Evolutionary conservation across 2,888 invertebrate species (phyloP), one percentile per base, ranked within the genome.

Genomic region (Minunthozetes semirufus): DNA sequence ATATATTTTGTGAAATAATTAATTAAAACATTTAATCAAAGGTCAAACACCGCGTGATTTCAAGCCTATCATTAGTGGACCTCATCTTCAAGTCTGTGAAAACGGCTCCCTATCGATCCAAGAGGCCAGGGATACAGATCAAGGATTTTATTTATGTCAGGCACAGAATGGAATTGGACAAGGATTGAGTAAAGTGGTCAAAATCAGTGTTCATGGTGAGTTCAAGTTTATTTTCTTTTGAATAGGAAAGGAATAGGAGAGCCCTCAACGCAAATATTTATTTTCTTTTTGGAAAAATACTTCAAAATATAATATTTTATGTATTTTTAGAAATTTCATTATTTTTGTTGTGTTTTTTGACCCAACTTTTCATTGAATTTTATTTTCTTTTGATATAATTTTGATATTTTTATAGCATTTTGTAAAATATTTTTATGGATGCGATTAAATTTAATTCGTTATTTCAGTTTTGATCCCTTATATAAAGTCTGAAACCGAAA

Each of bases 171-270:
- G 78, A 0, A 77, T 79, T 17, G 78, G 78, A 6, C 78, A 77
- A 33, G 79, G 78, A 17, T 75, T 79, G 50, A 79, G 79, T 66
- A 79, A 79, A 78, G 79, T 79, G 13, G 77, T 79, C n/a, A 75
- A 76, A 56, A 72, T 79, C 1, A 78, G 78, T 50, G 78, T 79
- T 6, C 77, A 79, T 72, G 77, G 79, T 79, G n/a, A 33, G 63
- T 38, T 4, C 13, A n/a, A 53, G n/a, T 53, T 53, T 50, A n/a
- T 33, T 33, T 33, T 33, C 33, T 33, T 33, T 33, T 33, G 33
- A 33, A 33, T 33, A 33, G 4, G 8, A 8, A 33, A 33, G n/a
- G n/a, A n/a, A n/a, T n/a, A n/a, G n/a, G n/a, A n/a, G n/a, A n/a
- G n/a, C n/a, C n/a, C n/a, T n/a, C n/a, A n/a, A n/a, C n/a, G n/a